Conservation (phyloP, 2,888 invertebrate species). For the Ypsolopha scabrella region DNA sequence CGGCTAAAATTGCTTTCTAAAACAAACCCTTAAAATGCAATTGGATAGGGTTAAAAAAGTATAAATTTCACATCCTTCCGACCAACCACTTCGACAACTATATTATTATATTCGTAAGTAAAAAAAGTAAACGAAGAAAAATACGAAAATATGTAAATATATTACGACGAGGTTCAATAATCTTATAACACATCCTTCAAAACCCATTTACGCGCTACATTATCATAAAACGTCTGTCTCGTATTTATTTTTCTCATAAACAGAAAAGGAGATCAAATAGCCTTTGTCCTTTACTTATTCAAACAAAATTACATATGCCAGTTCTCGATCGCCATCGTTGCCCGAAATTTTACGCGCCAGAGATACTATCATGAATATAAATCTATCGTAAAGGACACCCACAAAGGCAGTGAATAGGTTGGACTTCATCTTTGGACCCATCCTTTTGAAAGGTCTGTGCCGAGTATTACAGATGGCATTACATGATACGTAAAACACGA, state of each 20-base stretch:
- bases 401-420: constrained; percentile 37
- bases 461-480: too few relatives aligned
- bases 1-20: too few relatives aligned
- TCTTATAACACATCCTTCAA: constrained; percentile 43
- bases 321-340: constrained; percentile 65
- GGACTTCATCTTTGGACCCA: neutral
- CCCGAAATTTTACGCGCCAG: constrained; percentile 67
- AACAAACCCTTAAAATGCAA: too few relatives aligned
- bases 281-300: constrained; percentile 70
- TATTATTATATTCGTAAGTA: too few relatives aligned
- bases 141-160: constrained; percentile 15
- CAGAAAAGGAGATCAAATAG: constrained; percentile 60
- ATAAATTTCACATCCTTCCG: too few relatives aligned
- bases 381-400: constrained; percentile 67
- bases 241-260: constrained; percentile 25
- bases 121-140: neutral
- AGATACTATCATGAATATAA: constrained; percentile 71
- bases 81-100: too few relatives aligned
- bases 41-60: too few relatives aligned
- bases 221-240: constrained; percentile 38
- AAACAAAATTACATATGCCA: constrained; percentile 71
- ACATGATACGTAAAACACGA: too few relatives aligned
- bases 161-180: constrained; percentile 22
- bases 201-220: constrained; percentile 57
- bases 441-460: neutral